Percentiles rank a stretch among this genome's conserved stretches.
Conservation (phyloP, 1,140 invertebrate genomes). For the Lasaia peninsularis region DNA sequence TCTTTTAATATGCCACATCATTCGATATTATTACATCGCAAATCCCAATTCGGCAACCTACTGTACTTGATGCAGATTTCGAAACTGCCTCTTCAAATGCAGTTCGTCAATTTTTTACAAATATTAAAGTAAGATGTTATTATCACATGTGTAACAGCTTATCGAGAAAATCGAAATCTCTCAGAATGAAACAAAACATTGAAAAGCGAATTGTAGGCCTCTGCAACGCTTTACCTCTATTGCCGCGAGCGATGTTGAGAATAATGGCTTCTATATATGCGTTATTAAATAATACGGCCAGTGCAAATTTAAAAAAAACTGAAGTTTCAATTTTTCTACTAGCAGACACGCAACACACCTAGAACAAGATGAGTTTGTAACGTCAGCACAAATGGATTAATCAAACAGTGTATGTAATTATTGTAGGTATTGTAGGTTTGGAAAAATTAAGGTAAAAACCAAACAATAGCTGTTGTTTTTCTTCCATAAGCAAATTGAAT, state of each 20-base stretch:
- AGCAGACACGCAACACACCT: no score
- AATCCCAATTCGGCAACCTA: no score
- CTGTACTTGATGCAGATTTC: neutral
- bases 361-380: no score
- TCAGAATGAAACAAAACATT: neutral
- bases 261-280: neutral
- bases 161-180: neutral
- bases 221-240: neutral
- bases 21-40: no score
- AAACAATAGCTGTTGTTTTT: no score
- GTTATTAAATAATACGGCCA: neutral
- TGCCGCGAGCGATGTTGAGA: neutral
- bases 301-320: no score
- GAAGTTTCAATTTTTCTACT: no score
- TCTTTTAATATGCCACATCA: neutral
- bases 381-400: no score
- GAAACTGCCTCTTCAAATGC: neutral
- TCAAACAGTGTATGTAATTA: no score
- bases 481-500: no score
- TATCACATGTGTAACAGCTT: neutral
- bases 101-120: neutral
- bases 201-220: neutral
- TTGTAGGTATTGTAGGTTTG: no score
- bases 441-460: no score
- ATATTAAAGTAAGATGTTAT: neutral